Percentiles rank a stretch among this genome's conserved stretches.
phyloP scores from a whole-genome alignment of 1,140 invertebrate genomes.

The Prorops nasuta region DNA sequence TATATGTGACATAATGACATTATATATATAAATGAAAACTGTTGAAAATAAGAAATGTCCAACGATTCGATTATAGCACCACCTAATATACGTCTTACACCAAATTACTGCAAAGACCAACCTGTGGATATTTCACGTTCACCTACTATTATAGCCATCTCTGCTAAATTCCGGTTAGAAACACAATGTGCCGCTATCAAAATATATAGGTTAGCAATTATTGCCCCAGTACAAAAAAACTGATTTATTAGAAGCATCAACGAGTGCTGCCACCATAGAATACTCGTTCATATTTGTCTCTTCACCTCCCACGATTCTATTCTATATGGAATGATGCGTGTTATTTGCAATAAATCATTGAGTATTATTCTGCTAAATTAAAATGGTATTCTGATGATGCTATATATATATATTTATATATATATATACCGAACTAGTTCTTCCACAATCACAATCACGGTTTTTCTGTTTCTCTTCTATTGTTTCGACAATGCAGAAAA shows the following conservation, averaged over 20 bases:
- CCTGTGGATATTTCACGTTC: conserved; percentile 52
- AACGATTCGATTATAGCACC: too few species aligned
- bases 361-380: not conserved
- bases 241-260: conserved; percentile 39
- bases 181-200: conserved; percentile 72
- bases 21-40: too few species aligned
- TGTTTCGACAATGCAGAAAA: conserved; percentile 53
- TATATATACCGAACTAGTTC: conserved; percentile 58
- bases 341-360: not conserved
- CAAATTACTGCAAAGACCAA: too few species aligned
- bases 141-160: conserved; percentile 58
- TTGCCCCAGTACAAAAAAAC: conserved; percentile 66
- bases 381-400: not conserved
- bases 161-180: conserved; percentile 1
- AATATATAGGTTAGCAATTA: conserved; percentile 63
- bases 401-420: too few species aligned
- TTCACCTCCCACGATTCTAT: conserved; percentile 63
- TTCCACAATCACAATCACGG: conserved; percentile 57
- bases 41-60: too few species aligned
- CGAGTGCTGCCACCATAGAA: conserved; percentile 64
- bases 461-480: conserved; percentile 21
- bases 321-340: conserved; percentile 56
- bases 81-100: too few species aligned
- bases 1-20: too few species aligned
- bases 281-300: conserved; percentile 64